Evolutionary conservation across 2,797 vertebrate genomes (phyloP), one percentile per base, ranked within the genome.

Genomic region (Scolopax rusticola): DNA sequence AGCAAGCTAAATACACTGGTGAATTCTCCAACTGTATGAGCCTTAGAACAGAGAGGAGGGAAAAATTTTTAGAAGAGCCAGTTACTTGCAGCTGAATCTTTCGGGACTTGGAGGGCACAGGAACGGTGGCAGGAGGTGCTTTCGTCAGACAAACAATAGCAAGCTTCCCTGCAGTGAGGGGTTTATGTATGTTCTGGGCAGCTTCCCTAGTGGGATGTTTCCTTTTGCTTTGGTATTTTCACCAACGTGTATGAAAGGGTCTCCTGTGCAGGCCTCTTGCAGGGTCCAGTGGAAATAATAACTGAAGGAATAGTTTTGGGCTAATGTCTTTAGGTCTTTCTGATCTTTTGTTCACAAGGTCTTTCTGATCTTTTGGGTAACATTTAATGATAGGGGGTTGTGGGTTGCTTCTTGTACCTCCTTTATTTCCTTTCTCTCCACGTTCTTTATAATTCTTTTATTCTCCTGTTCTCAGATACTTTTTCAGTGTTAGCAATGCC

Each of bases 381-480:
- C 1, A 12, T 83, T 79, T 80, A 69, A 28, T 56, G 38, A 43
- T 20, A 12, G 20, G 41, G 7, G 85, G 54, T 27, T 83, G 50
- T 57, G 80, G 51, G 24, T 56, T 83, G 38, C 24, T 70, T 78
- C 54, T 89, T 0, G 0, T 77, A 64, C 7, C 16, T 50, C 38
- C 28, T 82, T 76, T 74, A 38, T 90, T 92, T 87, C 36, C 45
- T 89, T 89, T 12, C 33, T 23, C 9, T 89, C 24, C 51, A 27
- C 24, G 4, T 87, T 93, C 15, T 89, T 93, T 14, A 17, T 70
- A n/a, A 10, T 83, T 88, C 25, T 80, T 83, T 74, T 87, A 2
- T 86, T 77, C 71, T 86, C 51, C n/a, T 33, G 15, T 82, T 89
- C 74, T 90, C 40, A 79, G 59, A 76, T 67, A 51, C n/a, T 84